A percentile compares a stretch with the other conserved stretches of the same genome.
Conservation (phyloP, 2,888 invertebrate species). For the Phengaris alcon region DNA sequence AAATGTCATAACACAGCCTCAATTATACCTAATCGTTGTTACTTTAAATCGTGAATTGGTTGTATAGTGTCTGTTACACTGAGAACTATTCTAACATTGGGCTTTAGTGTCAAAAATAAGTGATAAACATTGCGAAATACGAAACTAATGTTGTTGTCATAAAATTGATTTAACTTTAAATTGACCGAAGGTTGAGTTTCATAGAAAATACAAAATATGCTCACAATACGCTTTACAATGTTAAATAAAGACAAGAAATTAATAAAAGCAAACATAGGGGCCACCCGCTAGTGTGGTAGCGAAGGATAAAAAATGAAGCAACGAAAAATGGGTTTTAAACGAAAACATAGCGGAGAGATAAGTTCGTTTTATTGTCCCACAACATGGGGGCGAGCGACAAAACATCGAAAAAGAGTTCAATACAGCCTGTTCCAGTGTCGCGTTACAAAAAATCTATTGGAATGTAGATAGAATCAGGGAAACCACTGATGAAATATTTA, state of each 20-base stretch:
- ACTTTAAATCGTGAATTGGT: background rate
- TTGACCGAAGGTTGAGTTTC: background rate
- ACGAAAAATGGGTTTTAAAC: constrained; percentile 62
- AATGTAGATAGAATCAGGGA: constrained; percentile 36
- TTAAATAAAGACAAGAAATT: constrained; percentile 41
- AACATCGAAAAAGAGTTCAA: constrained; percentile 44
- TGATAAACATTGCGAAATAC: background rate
- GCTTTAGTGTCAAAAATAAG: constrained; percentile 2
- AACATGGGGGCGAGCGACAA: constrained; percentile 61
- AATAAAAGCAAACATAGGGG: constrained; percentile 32
- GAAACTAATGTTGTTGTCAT: background rate
- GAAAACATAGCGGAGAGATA: constrained; percentile 68
- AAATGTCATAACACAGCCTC: background rate
- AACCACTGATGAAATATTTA: constrained; percentile 32
- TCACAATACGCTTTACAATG: background rate
- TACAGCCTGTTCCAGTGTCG: constrained; percentile 46
- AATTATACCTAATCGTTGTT: background rate
- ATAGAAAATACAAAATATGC: background rate
- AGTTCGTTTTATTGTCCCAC: constrained; percentile 63
- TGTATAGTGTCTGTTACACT: background rate
- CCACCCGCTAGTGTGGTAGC: constrained; percentile 47
- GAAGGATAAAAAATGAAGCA: constrained; percentile 56
- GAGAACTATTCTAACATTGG: background rate
- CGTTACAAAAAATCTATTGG: constrained; percentile 42
- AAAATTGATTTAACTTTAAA: background rate